phyloP scores from a whole-genome alignment of 2,113 vertebrate genomes.

The Alethe diademata region DNA sequence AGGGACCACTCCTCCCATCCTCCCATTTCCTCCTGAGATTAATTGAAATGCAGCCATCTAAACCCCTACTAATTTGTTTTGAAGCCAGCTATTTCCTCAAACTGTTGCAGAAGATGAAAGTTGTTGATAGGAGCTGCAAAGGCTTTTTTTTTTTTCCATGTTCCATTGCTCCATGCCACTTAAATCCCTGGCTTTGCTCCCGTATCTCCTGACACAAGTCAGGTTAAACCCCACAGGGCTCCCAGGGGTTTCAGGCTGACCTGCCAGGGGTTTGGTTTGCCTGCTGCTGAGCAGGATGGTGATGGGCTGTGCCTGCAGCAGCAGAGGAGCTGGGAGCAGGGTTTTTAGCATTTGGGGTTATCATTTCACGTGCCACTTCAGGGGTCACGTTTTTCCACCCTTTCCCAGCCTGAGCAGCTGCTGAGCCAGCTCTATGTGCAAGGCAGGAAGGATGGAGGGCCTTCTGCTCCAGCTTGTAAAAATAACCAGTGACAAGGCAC shows the following conservation, averaged over 20 bases:
- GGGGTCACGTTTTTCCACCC: not conserved
- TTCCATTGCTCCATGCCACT: not conserved
- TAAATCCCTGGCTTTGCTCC: constrained; percentile 32
- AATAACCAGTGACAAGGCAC: too few relatives aligned
- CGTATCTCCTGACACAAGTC: not conserved
- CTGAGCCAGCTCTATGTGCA: not conserved
- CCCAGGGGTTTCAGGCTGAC: not conserved
- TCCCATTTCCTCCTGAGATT: constrained; percentile 33
- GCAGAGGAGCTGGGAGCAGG: not conserved
- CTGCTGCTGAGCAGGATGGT: not conserved
- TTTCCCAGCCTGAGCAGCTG: not conserved
- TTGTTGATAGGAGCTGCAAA: constrained; percentile 21
- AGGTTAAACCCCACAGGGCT: not conserved
- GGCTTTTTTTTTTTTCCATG: not conserved
- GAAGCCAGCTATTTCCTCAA: constrained; percentile 56
- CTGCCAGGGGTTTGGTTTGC: not conserved
- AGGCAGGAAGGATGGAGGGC: not conserved
- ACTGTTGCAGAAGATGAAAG: constrained; percentile 30
- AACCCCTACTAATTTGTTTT: constrained; percentile 44
- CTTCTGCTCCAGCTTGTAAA: not conserved
- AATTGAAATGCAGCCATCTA: constrained; percentile 42
- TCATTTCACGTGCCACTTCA: not conserved
- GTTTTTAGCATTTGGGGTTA: not conserved
- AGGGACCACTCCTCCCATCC: not conserved
- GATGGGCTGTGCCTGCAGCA: rapidly evolving